Conservation (phyloP, 1,140 invertebrate genomes). For the Leptopilina boulardi region DNA sequence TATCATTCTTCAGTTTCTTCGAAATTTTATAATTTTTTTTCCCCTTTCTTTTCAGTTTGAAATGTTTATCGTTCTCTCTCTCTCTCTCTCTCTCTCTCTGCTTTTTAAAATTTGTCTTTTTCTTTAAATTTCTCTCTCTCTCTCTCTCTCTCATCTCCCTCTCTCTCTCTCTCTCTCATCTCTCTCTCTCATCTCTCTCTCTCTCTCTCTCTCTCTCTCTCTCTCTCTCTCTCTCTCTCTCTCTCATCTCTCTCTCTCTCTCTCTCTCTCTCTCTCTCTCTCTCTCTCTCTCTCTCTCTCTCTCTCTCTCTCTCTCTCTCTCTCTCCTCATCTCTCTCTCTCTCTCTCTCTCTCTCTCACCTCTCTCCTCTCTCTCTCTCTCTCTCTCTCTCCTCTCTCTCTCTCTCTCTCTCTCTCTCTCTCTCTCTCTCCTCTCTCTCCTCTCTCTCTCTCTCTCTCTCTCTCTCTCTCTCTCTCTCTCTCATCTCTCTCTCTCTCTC, state of each 20-base stretch:
- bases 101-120: too few relatives aligned
- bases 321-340: background rate
- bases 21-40: too few relatives aligned
- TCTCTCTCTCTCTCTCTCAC: slow-evolving; percentile 3
- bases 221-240: background rate
- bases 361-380: background rate
- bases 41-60: too few relatives aligned
- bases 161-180: background rate
- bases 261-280: background rate
- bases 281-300: background rate
- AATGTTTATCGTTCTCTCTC: slow-evolving; percentile 31
- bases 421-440: too few relatives aligned
- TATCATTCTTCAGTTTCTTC: too few relatives aligned
- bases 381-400: background rate
- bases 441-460: background rate
- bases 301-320: background rate
- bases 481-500: background rate
- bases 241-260: background rate
- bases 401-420: background rate
- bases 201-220: background rate
- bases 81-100: background rate
- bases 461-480: too few relatives aligned
- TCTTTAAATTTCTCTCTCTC: background rate
- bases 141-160: background rate
- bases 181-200: too few relatives aligned